Conservation (phyloP, 2,113 vertebrate genomes). For the Kryptolebias marmoratus region DNA sequence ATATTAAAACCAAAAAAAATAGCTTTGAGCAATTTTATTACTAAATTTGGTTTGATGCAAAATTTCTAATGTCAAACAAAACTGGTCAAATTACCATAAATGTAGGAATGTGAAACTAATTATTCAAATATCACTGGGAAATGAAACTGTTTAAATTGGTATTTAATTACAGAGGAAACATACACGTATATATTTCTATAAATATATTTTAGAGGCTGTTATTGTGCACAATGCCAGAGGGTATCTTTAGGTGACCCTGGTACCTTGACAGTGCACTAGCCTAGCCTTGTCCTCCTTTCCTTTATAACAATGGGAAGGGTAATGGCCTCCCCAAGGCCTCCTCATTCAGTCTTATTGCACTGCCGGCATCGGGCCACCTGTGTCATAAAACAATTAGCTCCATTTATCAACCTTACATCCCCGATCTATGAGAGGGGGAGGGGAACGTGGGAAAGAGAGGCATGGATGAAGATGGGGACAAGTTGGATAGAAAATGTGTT, state of each 20-base stretch:
- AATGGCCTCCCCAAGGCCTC: slow-evolving; percentile 83
- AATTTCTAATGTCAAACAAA: not conserved
- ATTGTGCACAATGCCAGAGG: slow-evolving; percentile 55
- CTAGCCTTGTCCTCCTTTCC: slow-evolving; percentile 75
- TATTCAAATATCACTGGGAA: not conserved
- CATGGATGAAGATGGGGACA: not conserved
- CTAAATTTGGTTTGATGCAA: not conserved
- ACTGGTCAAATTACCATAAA: not conserved
- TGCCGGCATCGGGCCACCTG: slow-evolving; percentile 77
- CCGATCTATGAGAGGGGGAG: slow-evolving; percentile 48
- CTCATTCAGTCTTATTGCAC: slow-evolving; percentile 81
- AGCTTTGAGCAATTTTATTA: too few relatives aligned
- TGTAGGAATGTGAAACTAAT: slow-evolving; percentile 12
- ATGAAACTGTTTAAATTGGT: slow-evolving; percentile 24
- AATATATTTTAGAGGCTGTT: slow-evolving; percentile 33
- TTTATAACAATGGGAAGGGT: slow-evolving; percentile 84
- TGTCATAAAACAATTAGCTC: slow-evolving; percentile 84
- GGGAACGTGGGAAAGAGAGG: slow-evolving; percentile 37
- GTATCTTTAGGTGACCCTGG: slow-evolving; percentile 65
- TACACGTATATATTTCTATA: slow-evolving; percentile 22
- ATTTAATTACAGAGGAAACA: slow-evolving; percentile 40
- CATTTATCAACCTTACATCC: slow-evolving; percentile 83
- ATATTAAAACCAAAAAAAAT: too few relatives aligned
- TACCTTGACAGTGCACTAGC: slow-evolving; percentile 68
- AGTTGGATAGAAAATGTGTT: slow-evolving; percentile 12